phyloP scores from a whole-genome alignment of 53 echinoderm and acorn worm species.

The Holothuria leucospilota region DNA sequence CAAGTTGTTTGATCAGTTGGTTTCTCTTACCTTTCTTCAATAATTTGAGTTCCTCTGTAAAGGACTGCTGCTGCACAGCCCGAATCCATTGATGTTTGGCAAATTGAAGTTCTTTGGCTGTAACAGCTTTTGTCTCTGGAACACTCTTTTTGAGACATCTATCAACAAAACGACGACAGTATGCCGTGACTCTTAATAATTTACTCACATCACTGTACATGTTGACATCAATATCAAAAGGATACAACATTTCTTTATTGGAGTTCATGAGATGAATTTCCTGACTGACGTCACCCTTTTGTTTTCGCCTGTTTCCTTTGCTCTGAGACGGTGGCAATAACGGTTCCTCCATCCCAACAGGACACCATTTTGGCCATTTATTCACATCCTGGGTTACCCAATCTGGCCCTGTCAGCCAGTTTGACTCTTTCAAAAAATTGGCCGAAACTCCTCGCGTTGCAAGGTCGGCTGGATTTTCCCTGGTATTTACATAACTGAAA shows the following conservation, averaged over 20 bases:
- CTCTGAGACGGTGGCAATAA: no score
- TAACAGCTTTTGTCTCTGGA: not conserved
- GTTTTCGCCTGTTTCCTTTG: no score
- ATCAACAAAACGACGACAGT: not conserved
- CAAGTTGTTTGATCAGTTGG: conserved; percentile 12
- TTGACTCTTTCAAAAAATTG: not conserved
- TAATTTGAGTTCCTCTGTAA: not conserved
- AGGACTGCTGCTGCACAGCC: not conserved
- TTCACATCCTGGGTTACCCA: no score
- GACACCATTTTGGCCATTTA: no score
- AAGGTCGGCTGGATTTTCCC: not conserved
- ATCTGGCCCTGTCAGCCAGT: no score
- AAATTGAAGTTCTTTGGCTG: not conserved
- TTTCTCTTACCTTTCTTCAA: not conserved
- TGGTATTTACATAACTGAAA: not conserved
- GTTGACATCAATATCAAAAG: no score
- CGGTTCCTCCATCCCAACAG: no score
- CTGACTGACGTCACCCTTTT: no score
- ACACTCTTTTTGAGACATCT: not conserved
- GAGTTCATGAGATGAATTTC: no score
- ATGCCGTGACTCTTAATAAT: not conserved
- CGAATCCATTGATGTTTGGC: not conserved
- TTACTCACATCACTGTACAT: no score
- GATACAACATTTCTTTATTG: no score
- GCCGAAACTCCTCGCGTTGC: not conserved